These are phyloP conservation scores for Sebastes matsubarae DNA, from an alignment of 2,797 vertebrate species.

Conservation along the genomic window DNA sequence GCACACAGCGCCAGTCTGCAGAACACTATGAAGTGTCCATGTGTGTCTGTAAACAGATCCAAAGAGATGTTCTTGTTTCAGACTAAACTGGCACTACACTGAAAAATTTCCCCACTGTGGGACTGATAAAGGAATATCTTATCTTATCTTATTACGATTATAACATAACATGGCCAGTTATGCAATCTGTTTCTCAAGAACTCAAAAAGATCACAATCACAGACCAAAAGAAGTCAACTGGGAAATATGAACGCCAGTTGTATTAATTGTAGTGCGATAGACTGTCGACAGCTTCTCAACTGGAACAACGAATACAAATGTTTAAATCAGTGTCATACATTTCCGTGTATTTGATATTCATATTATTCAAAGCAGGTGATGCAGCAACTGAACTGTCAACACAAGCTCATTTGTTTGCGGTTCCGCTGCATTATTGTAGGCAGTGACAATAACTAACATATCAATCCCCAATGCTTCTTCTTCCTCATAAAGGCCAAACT, in stretches of 20 bases:
- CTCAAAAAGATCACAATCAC: not conserved
- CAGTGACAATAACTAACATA: not conserved
- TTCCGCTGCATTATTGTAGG: not conserved
- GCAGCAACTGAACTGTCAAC: not conserved
- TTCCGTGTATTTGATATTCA: constrained; percentile 1
- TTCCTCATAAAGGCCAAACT: not conserved
- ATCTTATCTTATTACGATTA: not conserved
- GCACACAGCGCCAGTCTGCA: not conserved
- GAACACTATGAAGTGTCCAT: not conserved
- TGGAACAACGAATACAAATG: not conserved
- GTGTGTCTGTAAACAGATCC: too few relatives aligned
- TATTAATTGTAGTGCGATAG: not conserved
- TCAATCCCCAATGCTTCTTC: not conserved
- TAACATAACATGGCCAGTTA: not conserved
- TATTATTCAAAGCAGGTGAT: constrained; percentile 25
- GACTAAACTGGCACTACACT: not conserved
- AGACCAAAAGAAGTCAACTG: not conserved
- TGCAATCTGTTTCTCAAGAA: not conserved
- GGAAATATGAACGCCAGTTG: not conserved
- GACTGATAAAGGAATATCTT: too few relatives aligned
- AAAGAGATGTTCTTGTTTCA: not conserved
- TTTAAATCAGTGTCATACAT: constrained; percentile 13
- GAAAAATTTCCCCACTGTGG: too few relatives aligned
- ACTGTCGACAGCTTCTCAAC: not conserved
- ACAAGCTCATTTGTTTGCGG: not conserved